phyloP scores from a whole-genome alignment of 2,113 vertebrate genomes.

The Condylura cristata region DNA sequence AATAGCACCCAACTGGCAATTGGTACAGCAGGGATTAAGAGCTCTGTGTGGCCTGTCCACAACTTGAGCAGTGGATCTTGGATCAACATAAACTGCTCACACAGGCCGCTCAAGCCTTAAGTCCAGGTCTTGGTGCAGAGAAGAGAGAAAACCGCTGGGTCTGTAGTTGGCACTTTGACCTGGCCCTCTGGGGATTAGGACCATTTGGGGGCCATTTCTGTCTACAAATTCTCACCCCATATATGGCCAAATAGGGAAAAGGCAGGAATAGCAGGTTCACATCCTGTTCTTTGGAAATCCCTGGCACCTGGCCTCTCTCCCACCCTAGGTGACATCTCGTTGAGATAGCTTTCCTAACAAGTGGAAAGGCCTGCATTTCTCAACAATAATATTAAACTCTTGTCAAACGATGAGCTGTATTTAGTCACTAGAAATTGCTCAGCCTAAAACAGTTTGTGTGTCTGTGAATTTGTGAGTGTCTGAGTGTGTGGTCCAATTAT shows the following conservation, averaged over 20 bases:
- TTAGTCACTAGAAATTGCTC: slow-evolving; percentile 32
- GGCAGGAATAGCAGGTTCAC: background rate
- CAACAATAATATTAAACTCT: slow-evolving; percentile 19
- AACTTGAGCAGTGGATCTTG: background rate
- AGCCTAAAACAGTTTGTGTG: background rate
- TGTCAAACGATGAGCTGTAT: background rate
- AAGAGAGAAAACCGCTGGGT: background rate
- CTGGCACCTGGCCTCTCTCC: background rate
- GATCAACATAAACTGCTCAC: background rate
- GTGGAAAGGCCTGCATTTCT: slow-evolving; percentile 52
- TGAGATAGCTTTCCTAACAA: background rate
- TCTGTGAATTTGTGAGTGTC: background rate
- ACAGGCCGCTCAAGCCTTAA: background rate
- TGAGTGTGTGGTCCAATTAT: background rate
- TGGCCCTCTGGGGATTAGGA: background rate
- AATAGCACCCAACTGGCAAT: background rate
- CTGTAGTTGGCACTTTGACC: background rate
- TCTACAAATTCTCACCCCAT: background rate
- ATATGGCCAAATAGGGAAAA: background rate
- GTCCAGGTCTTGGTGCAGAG: background rate
- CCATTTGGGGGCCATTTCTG: background rate
- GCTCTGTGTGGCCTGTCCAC: background rate
- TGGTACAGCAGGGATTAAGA: background rate
- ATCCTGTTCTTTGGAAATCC: background rate
- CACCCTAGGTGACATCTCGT: background rate